Percentiles rank a stretch among this genome's conserved stretches.
Conservation (phyloP, 2,888 invertebrate genomes). For the Linnaemya vulpina region DNA sequence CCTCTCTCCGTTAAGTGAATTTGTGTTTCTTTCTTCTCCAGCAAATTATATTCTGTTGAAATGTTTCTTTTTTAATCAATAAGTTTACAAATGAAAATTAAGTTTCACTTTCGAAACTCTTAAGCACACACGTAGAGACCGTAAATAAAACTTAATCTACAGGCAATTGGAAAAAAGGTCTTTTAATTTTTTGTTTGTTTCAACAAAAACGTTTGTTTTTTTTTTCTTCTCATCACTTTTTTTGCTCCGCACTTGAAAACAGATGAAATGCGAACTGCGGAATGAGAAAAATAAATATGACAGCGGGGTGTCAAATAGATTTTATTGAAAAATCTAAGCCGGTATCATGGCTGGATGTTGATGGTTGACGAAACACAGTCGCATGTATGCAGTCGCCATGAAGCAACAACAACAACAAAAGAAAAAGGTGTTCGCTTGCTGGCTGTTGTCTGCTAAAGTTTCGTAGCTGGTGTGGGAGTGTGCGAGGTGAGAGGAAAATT, state of each 20-base stretch:
- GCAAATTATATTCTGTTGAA: constrained; percentile 42
- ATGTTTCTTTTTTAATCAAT: constrained; percentile 34
- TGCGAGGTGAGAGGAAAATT: constrained; percentile 40
- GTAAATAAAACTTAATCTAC: constrained; percentile 59
- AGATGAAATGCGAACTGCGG: constrained; percentile 33
- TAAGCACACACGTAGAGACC: constrained; percentile 33
- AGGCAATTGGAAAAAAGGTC: constrained; percentile 57
- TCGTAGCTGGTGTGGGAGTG: neutral
- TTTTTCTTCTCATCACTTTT: neutral
- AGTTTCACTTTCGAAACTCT: constrained; percentile 56
- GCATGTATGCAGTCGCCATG: constrained; percentile 12
- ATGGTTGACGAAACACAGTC: constrained; percentile 37
- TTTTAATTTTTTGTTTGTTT: constrained; percentile 44
- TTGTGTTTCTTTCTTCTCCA: constrained; percentile 1
- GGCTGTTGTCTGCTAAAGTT: neutral
- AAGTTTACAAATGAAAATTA: constrained; percentile 66
- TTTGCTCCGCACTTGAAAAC: constrained; percentile 32
- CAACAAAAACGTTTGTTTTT: neutral
- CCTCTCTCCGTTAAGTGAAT: neutral
- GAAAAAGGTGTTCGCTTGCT: constrained; percentile 1
- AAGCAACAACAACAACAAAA: no score
- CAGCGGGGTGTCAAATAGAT: constrained; percentile 68
- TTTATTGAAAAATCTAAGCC: constrained; percentile 62
- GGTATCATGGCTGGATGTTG: constrained; percentile 40
- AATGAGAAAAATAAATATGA: constrained; percentile 67